phyloP scores from a whole-genome alignment of 2,797 vertebrate species.

The Falco biarmicus region DNA sequence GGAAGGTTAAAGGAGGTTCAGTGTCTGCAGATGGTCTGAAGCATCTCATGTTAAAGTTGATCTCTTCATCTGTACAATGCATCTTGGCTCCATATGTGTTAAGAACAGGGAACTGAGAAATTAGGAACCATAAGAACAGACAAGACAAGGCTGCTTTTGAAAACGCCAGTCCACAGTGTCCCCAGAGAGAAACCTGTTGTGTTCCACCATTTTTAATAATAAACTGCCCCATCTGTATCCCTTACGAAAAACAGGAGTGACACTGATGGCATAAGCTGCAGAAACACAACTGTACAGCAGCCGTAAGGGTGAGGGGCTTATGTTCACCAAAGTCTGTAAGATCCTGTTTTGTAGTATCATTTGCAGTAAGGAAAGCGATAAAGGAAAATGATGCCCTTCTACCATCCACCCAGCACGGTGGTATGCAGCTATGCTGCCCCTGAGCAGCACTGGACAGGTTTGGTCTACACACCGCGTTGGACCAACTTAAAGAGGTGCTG shows the following conservation, averaged over 20 bases:
- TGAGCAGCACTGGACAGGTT: background rate
- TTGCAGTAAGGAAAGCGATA: background rate
- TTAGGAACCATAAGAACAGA: background rate
- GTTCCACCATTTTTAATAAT: background rate
- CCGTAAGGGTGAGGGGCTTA: background rate
- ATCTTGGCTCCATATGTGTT: background rate
- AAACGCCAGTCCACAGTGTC: background rate
- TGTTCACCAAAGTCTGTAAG: background rate
- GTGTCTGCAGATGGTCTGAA: background rate
- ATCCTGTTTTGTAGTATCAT: background rate
- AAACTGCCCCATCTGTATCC: background rate
- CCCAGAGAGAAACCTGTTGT: background rate
- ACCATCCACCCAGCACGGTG: accelerated
- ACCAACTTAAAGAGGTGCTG: background rate
- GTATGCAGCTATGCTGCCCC: background rate
- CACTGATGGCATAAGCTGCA: background rate
- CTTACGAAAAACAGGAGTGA: background rate
- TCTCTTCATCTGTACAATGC: background rate
- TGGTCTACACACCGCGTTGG: background rate
- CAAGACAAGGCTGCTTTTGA: background rate
- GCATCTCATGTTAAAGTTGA: background rate
- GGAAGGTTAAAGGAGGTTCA: background rate
- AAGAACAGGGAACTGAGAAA: background rate
- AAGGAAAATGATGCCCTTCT: background rate
- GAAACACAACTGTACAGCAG: background rate